phyloP scores from a whole-genome alignment of 2,113 vertebrate genomes.

The Cygnus atratus region DNA sequence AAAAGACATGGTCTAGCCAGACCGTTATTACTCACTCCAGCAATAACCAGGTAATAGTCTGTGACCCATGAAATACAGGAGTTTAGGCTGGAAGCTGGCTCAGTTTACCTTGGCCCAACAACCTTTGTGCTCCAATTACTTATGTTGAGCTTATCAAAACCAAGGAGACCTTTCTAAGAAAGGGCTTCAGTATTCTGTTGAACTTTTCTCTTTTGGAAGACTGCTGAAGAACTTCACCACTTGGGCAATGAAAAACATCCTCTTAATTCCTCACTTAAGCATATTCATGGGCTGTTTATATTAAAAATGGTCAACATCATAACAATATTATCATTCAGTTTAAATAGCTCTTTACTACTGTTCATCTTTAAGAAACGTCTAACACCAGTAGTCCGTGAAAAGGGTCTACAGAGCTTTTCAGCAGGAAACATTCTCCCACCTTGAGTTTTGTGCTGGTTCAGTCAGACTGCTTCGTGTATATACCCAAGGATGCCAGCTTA shows the following conservation, averaged over 20 bases:
- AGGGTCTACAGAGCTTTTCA: background rate
- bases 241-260: background rate
- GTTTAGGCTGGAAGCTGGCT: background rate
- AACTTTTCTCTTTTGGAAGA: background rate
- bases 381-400: background rate
- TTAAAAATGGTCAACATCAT: background rate
- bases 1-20: background rate
- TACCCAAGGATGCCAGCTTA: background rate
- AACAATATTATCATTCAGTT: background rate
- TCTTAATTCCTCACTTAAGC: background rate
- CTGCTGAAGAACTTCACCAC: background rate
- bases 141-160: background rate
- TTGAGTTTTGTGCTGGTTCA: background rate
- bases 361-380: background rate
- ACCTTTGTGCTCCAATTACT: background rate
- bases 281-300: background rate
- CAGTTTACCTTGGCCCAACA: background rate
- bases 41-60: background rate
- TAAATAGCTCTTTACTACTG: background rate
- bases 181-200: background rate
- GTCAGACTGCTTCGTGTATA: background rate
- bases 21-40: background rate
- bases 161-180: background rate
- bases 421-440: background rate
- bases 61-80: background rate